Conservation (phyloP, 2,888 invertebrate genomes). For the Ophion slaviceki region DNA sequence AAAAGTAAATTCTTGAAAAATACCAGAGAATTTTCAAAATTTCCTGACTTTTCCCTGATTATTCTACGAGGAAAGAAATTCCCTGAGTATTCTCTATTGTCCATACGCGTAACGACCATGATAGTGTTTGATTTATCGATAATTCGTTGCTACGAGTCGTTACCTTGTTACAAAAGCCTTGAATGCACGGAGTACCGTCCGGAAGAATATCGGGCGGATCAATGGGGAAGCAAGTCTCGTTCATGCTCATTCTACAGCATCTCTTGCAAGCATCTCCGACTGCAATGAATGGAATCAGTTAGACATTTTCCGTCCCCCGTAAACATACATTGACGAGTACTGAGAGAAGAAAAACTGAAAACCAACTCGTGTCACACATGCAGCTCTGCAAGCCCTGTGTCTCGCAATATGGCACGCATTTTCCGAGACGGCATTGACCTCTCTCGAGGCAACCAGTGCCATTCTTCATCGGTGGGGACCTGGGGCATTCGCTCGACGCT, state of each 20-base stretch:
- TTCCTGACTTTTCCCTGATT: no score
- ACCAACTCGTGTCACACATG: constrained; percentile 96
- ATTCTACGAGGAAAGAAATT: no score
- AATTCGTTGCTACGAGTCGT: constrained; percentile 33
- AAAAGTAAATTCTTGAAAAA: no score
- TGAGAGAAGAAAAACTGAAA: not conserved
- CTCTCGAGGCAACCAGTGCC: constrained; percentile 95
- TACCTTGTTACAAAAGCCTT: constrained; percentile 98
- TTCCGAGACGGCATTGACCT: constrained; percentile 95
- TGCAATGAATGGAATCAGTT: constrained; percentile 81
- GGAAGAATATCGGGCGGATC: constrained; percentile 95
- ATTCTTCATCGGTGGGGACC: constrained; percentile 94
- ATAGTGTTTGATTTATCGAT: not conserved
- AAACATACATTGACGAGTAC: not conserved
- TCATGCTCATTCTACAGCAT: constrained; percentile 95
- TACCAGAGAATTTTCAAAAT: no score
- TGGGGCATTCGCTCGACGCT: constrained; percentile 91
- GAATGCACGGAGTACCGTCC: constrained; percentile 97
- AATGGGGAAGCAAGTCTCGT: constrained; percentile 96
- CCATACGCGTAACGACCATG: no score
- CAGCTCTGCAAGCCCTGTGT: constrained; percentile 96
- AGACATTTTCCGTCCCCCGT: not conserved
- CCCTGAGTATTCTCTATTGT: no score
- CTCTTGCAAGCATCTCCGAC: constrained; percentile 96
- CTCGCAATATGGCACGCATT: constrained; percentile 97